phyloP scores from a whole-genome alignment of 2,797 vertebrate species.

The Sebastes vulpes region DNA sequence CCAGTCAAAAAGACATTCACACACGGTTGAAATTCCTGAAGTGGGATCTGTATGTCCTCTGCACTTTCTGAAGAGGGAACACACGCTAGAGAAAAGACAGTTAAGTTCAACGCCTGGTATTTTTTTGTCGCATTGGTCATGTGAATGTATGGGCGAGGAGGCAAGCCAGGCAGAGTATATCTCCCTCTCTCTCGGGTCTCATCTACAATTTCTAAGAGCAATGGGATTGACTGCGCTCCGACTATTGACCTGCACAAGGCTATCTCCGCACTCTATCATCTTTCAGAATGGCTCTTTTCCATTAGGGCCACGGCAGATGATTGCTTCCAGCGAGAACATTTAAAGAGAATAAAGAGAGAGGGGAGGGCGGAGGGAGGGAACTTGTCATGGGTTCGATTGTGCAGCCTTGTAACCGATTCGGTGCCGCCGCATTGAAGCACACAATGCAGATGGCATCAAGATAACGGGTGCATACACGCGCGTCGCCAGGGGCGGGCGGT shows the following conservation, averaged over 20 bases:
- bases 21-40: background rate
- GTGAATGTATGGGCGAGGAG: conserved; percentile 16
- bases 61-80: background rate
- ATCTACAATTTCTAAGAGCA: conserved; percentile 57
- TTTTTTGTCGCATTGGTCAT: conserved; percentile 1
- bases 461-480: background rate
- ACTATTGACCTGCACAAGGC: conserved; percentile 64
- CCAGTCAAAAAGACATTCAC: conserved; percentile 12
- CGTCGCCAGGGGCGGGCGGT: conserved; percentile 18
- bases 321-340: conserved; percentile 66
- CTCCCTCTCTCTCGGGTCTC: conserved; percentile 28
- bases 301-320: conserved; percentile 49
- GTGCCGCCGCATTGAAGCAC: conserved; percentile 16
- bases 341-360: conserved; percentile 45
- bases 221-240: conserved; percentile 45
- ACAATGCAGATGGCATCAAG: conserved; percentile 43
- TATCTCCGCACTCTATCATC: conserved; percentile 58
- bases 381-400: conserved; percentile 42
- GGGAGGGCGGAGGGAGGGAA: conserved; percentile 11
- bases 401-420: conserved; percentile 50
- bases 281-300: conserved; percentile 65
- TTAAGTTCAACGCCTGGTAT: background rate
- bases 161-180: conserved; percentile 4
- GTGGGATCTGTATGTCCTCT: background rate
- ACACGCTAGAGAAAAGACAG: background rate